Percentiles rank a stretch among this genome's conserved stretches.
phyloP scores from a whole-genome alignment of 2,113 vertebrate genomes.

The Perognathus longimembris region DNA sequence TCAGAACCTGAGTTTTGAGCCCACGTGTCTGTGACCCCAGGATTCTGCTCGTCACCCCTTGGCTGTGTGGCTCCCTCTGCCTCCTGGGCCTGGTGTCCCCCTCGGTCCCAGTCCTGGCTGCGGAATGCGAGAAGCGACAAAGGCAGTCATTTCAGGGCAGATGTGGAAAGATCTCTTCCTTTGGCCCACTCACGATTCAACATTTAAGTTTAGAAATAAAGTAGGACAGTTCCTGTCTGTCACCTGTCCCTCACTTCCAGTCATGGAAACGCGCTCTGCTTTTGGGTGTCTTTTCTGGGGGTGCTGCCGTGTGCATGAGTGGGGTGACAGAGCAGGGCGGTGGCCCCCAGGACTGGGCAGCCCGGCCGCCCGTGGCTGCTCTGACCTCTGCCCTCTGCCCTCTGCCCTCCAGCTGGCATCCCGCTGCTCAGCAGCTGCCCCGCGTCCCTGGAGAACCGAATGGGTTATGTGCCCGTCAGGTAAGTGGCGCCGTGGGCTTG shows the following conservation, averaged over 20 bases:
- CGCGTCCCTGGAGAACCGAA: constrained; percentile 72
- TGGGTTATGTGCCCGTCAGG: constrained; percentile 85
- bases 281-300: background rate
- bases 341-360: background rate
- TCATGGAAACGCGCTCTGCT: background rate
- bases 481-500: constrained; percentile 62
- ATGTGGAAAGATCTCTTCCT: background rate
- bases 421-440: constrained; percentile 20
- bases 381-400: background rate
- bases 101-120: background rate
- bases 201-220: background rate
- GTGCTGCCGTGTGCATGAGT: too few relatives aligned
- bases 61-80: background rate
- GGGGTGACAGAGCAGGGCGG: background rate
- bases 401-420: constrained; percentile 80
- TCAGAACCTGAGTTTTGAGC: background rate
- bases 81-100: background rate
- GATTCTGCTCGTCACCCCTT: background rate
- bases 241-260: background rate
- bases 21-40: background rate
- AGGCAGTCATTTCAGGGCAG: background rate
- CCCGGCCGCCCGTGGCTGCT: too few relatives aligned
- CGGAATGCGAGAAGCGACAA: background rate
- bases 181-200: background rate
- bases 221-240: background rate